These are phyloP conservation scores for Microdon myrmicae DNA, from an alignment of 2,888 invertebrate genomes.

Conservation along the genomic window DNA sequence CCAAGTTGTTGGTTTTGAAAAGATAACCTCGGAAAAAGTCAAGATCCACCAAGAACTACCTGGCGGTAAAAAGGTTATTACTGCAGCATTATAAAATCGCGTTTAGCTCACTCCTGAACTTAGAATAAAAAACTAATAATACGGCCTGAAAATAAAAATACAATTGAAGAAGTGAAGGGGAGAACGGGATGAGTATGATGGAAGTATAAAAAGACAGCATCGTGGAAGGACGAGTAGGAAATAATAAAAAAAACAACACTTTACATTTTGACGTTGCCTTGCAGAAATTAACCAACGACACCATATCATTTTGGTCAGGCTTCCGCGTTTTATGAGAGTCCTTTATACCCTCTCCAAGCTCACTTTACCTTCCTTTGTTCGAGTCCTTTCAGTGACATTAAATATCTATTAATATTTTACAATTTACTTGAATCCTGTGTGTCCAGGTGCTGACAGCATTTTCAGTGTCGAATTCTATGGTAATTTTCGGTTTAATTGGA, in stretches of 20 bases:
- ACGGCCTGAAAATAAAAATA: constrained; percentile 31
- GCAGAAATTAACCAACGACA: constrained; percentile 16
- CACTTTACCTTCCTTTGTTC: no score
- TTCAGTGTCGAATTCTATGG: constrained; percentile 2
- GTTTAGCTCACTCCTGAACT: constrained; percentile 17
- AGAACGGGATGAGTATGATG: background rate
- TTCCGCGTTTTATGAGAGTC: constrained; percentile 5
- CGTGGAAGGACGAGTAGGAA: no score
- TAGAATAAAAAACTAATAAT: constrained; percentile 35
- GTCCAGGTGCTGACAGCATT: background rate
- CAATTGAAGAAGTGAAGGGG: constrained; percentile 3
- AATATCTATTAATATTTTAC: constrained; percentile 30
- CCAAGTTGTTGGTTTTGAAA: constrained; percentile 18
- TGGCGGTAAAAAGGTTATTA: constrained; percentile 19
- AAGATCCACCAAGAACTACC: constrained; percentile 11
- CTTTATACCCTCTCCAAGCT: no score
- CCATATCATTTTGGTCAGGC: constrained; percentile 1
- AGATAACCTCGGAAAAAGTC: constrained; percentile 8
- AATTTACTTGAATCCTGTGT: constrained; percentile 10
- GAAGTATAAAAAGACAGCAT: no score
- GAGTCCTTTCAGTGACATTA: constrained; percentile 17
- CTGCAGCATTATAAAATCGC: constrained; percentile 27
- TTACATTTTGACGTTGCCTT: no score
- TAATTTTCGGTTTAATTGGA: constrained; percentile 8
- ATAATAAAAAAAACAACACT: constrained; percentile 2